phyloP scores from a whole-genome alignment of 2,888 invertebrate genomes.

The Beris morrisii region DNA sequence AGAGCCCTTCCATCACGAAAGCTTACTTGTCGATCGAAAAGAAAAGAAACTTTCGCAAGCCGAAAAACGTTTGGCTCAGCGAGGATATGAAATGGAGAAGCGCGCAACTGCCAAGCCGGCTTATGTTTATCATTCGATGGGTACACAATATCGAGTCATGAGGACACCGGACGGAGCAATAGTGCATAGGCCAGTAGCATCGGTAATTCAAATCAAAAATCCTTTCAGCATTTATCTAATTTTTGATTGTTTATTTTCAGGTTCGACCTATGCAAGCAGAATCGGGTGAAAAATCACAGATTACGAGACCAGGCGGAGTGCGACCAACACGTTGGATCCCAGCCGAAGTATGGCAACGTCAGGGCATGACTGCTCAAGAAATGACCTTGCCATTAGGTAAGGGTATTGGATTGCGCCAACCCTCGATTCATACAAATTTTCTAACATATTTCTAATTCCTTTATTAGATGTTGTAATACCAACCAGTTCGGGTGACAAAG shows the following conservation, averaged over 20 bases:
- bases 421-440: not conserved
- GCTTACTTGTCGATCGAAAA: constrained; percentile 88
- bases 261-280: constrained; percentile 82
- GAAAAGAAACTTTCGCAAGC: constrained; percentile 92
- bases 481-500: constrained; percentile 85
- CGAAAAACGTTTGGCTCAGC: constrained; percentile 89
- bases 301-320: constrained; percentile 55
- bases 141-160: constrained; percentile 64
- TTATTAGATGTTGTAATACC: constrained; percentile 83
- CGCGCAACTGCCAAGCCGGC: constrained; percentile 71
- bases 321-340: constrained; percentile 76
- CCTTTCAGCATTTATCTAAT: constrained; percentile 6
- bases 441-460: not conserved
- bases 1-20: constrained; percentile 95
- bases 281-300: constrained; percentile 51
- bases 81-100: constrained; percentile 91
- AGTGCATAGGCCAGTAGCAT: constrained; percentile 68
- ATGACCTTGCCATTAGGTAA: constrained; percentile 85
- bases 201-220: constrained; percentile 54
- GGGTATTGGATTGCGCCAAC: constrained; percentile 24
- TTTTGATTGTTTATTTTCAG: constrained; percentile 46
- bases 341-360: constrained; percentile 87
- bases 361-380: constrained; percentile 94
- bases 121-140: constrained; percentile 56
- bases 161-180: constrained; percentile 61